phyloP scores from a whole-genome alignment of 2,113 vertebrate species.

The Mustela lutreola region DNA sequence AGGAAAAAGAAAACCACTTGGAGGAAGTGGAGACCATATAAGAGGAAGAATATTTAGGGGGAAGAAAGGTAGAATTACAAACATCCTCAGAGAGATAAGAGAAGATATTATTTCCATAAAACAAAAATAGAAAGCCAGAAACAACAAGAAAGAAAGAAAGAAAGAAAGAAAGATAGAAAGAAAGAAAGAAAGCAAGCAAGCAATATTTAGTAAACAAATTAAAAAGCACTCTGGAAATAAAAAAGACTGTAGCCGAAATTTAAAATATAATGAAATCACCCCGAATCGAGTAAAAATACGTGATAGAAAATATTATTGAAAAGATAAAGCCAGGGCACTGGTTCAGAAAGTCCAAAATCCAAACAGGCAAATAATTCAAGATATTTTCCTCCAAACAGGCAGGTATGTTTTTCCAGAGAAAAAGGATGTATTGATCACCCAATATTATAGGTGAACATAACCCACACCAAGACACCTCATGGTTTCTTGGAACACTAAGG shows the following conservation, averaged over 20 bases:
- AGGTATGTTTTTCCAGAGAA: background rate
- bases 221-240: background rate
- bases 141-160: background rate
- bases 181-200: too few species aligned
- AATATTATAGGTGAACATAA: background rate
- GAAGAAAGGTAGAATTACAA: background rate
- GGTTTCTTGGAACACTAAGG: background rate
- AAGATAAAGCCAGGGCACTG: background rate
- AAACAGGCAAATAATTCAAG: background rate
- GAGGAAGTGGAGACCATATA: background rate
- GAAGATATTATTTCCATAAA: background rate
- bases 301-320: conserved; percentile 16
- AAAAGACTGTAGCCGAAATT: background rate
- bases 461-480: background rate
- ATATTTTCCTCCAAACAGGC: background rate
- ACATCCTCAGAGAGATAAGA: conserved; percentile 6
- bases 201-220: conserved; percentile 12
- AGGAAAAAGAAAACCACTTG: background rate
- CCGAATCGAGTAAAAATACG: background rate
- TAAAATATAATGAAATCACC: background rate
- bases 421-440: background rate
- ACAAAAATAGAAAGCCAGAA: background rate
- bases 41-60: background rate
- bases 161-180: background rate
- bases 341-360: background rate